phyloP scores from a whole-genome alignment of 2,888 invertebrate species.

The Anodontia alba region DNA sequence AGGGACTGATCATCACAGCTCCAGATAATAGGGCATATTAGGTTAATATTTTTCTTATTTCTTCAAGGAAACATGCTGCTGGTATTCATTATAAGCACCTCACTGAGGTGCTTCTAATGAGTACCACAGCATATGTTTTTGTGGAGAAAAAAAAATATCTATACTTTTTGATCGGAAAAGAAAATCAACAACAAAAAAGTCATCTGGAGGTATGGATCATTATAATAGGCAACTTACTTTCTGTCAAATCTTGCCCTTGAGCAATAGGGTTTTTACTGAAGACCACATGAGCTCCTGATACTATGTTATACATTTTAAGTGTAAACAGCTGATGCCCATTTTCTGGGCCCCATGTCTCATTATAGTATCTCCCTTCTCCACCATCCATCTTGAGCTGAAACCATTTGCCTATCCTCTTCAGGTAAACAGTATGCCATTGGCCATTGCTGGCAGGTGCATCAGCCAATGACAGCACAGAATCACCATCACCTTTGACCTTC shows the following conservation, averaged over 20 bases:
- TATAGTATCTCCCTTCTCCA: slow-evolving; percentile 90
- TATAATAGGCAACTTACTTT: slow-evolving; percentile 70
- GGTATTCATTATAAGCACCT: too few relatives aligned
- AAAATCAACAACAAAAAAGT: too few relatives aligned
- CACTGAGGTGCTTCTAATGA: too few relatives aligned
- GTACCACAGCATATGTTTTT: too few relatives aligned
- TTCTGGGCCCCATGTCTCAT: slow-evolving; percentile 86
- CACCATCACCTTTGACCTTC: slow-evolving; percentile 87
- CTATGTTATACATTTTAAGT: slow-evolving; percentile 93
- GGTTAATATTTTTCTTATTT: too few relatives aligned
- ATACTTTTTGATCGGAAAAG: too few relatives aligned
- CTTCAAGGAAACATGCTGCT: too few relatives aligned
- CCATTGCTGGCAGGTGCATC: slow-evolving; percentile 96
- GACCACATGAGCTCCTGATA: slow-evolving; percentile 91
- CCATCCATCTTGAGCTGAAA: slow-evolving; percentile 97
- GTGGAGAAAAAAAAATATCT: too few relatives aligned
- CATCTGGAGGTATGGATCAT: too few relatives aligned
- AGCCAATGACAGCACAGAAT: slow-evolving; percentile 87
- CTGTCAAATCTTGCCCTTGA: slow-evolving; percentile 61
- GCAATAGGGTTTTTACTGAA: slow-evolving; percentile 61
- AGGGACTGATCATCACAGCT: too few relatives aligned
- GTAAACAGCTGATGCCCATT: slow-evolving; percentile 60
- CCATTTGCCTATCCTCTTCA: slow-evolving; percentile 95
- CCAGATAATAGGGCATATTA: too few relatives aligned
- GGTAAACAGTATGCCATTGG: slow-evolving; percentile 97